Percentiles rank a stretch among this genome's conserved stretches.
These are phyloP conservation scores for Microcebus lehilahytsara DNA, from an alignment of 2,113 vertebrate genomes.

Conservation along the genomic window DNA sequence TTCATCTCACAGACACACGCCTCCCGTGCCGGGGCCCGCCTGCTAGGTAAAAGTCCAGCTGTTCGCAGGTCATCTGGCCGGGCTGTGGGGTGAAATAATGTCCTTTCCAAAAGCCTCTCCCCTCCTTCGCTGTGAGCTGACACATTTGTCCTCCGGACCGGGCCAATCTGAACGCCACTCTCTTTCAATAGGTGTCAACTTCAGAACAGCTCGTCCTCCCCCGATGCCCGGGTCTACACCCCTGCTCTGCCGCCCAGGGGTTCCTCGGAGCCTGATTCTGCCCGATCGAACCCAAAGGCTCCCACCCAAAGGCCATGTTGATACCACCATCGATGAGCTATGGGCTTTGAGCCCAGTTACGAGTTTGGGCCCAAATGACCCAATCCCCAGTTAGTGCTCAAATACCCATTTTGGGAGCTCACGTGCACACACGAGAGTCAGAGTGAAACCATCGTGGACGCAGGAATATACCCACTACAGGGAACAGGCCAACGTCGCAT, in stretches of 20 bases:
- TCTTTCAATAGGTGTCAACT: slow-evolving; percentile 70
- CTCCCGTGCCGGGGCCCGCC: slow-evolving; percentile 45
- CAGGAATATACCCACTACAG: accelerated
- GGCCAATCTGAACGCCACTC: slow-evolving; percentile 66
- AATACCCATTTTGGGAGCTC: background rate
- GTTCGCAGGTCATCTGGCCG: slow-evolving; percentile 67
- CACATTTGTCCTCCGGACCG: slow-evolving; percentile 51
- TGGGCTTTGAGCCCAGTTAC: slow-evolving; percentile 27
- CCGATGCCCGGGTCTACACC: slow-evolving; percentile 36
- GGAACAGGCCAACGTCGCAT: background rate
- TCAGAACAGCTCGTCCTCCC: slow-evolving; percentile 64
- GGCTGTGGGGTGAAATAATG: slow-evolving; percentile 64
- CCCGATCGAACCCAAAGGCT: slow-evolving; percentile 49
- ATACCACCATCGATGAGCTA: background rate
- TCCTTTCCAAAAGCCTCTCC: slow-evolving; percentile 65
- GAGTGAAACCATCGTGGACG: background rate
- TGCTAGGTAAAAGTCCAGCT: slow-evolving; percentile 63
- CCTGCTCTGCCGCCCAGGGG: slow-evolving; percentile 62
- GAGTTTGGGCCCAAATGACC: slow-evolving; percentile 46
- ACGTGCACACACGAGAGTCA: background rate
- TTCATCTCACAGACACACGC: slow-evolving; percentile 68
- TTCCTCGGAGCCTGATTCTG: slow-evolving; percentile 64
- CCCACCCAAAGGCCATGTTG: background rate
- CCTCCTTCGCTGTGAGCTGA: slow-evolving; percentile 18
- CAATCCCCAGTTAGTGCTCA: slow-evolving; percentile 28